Evolutionary conservation across 2,888 invertebrate species (phyloP).

Genomic region (Luperina testacea): DNA sequence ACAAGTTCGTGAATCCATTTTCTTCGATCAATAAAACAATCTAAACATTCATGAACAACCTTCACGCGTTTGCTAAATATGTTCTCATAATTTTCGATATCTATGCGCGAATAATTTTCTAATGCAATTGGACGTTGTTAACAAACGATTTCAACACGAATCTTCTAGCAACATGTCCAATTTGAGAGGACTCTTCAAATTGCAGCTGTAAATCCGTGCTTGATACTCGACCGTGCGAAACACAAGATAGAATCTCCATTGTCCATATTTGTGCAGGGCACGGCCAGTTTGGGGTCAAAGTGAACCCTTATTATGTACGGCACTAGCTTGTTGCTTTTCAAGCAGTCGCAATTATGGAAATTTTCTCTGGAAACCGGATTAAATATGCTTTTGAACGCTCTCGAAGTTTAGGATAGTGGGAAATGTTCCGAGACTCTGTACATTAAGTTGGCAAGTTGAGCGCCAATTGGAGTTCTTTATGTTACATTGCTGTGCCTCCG

Average conservation of each 20-base stretch:
- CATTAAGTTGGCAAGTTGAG: slow-evolving; percentile 50
- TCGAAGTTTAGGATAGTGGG: slow-evolving; percentile 54
- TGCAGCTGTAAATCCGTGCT: slow-evolving; percentile 71
- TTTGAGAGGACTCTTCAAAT: slow-evolving; percentile 71
- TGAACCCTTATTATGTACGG: slow-evolving; percentile 80
- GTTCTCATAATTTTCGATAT: slow-evolving; percentile 52
- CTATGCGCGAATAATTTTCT: slow-evolving; percentile 45
- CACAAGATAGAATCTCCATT: slow-evolving; percentile 79
- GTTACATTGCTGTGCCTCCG: slow-evolving; percentile 31
- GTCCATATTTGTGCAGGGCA: slow-evolving; percentile 81
- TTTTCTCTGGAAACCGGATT: slow-evolving; percentile 67
- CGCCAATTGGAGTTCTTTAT: slow-evolving; percentile 41
- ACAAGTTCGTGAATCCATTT: slow-evolving; percentile 49
- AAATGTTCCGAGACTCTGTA: slow-evolving; percentile 36
- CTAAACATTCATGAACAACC: slow-evolving; percentile 36
- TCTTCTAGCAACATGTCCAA: slow-evolving; percentile 64
- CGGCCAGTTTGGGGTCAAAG: slow-evolving; percentile 79
- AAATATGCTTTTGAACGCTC: slow-evolving; percentile 61
- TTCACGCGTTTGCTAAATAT: slow-evolving; percentile 36
- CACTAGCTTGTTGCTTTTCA: slow-evolving; percentile 70
- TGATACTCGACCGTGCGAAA: slow-evolving; percentile 81
- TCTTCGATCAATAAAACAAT: slow-evolving; percentile 47
- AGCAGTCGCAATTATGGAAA: slow-evolving; percentile 77
- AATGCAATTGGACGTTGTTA: slow-evolving; percentile 45
- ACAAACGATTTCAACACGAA: slow-evolving; percentile 59